phyloP scores from a whole-genome alignment of 2,888 invertebrate genomes.

The Ophion costatus region DNA sequence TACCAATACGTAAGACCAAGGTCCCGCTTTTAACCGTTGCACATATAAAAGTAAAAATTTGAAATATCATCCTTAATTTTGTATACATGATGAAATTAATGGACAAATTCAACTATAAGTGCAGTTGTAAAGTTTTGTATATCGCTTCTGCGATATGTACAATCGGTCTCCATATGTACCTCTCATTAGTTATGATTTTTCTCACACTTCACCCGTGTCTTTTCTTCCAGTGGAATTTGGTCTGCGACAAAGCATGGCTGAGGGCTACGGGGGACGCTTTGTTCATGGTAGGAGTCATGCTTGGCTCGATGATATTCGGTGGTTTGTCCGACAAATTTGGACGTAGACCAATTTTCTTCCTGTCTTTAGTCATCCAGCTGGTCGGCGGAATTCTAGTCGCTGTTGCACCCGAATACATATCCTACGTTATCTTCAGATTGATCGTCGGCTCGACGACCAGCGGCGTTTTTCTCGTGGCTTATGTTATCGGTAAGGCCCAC shows the following conservation, averaged over 20 bases:
- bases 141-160: too few species aligned
- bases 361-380: slow-evolving; percentile 89
- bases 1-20: too few species aligned
- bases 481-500: slow-evolving; percentile 87
- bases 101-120: too few species aligned
- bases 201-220: neutral
- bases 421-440: slow-evolving; percentile 87
- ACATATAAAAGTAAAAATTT: too few species aligned
- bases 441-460: slow-evolving; percentile 90
- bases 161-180: too few species aligned
- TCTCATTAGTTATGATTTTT: too few species aligned
- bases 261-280: slow-evolving; percentile 88
- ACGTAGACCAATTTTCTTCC: slow-evolving; percentile 89
- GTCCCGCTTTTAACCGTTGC: too few species aligned
- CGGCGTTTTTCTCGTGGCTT: slow-evolving; percentile 91
- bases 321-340: slow-evolving; percentile 90
- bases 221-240: slow-evolving; percentile 87
- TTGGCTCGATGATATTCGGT: slow-evolving; percentile 90
- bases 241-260: slow-evolving; percentile 87
- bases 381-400: slow-evolving; percentile 88
- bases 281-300: slow-evolving; percentile 90
- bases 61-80: too few species aligned
- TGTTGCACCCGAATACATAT: slow-evolving; percentile 88
- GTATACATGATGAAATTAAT: too few species aligned
- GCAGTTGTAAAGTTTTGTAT: too few species aligned